Evolutionary conservation across 2,888 invertebrate species (phyloP), one percentile per base, ranked within the genome.

Genomic region (Epinotia demarniana): DNA sequence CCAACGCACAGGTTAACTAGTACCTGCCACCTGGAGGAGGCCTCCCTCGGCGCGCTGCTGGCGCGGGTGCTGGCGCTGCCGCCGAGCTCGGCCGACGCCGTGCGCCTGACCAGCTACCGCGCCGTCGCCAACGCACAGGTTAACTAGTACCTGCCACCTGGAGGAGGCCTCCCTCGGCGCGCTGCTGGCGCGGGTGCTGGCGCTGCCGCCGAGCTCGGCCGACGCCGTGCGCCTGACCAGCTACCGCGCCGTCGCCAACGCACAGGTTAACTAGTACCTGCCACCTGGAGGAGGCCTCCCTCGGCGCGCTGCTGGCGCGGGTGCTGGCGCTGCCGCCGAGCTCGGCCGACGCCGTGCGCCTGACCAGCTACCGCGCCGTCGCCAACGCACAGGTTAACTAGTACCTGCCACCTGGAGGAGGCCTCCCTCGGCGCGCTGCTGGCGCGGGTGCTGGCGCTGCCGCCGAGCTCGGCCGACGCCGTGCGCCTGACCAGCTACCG

Each of bases 61-160:
- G 96, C 97, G 16, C 95, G 96, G 82, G 96, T 98, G 68, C 92
- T 98, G 68, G 96, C 96, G 76, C 90, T 99, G 62, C 95, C 96
- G 16, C 96, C 96, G 80, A 95, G 96, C 62, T 94, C 95, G 0
- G 82, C 77, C 12, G 94, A 95, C 77, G 95, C 90, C 0, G 83
- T 86, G 75, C 92, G 89, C 72, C 80, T 95, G 61, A 80, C 89
- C 6, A 89, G 91, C 80, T 92, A 83, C 81, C 95, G 95, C 23
- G 94, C 95, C 78, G 90, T 90, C 66, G 80, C 89, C 87, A 81
- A 94, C 23, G 23, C 23, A 23, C 23, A 23, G 23, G 23, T 23
- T 23, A n/a, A n/a, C n/a, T n/a, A n/a, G n/a, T n/a, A n/a, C n/a
- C n/a, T n/a, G n/a, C n/a, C n/a, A n/a, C n/a, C n/a, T n/a, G n/a